Base-by-base conservation (phyloP, 2,113 vertebrate genomes). In the Xiphophorus maculatus region DNA sequence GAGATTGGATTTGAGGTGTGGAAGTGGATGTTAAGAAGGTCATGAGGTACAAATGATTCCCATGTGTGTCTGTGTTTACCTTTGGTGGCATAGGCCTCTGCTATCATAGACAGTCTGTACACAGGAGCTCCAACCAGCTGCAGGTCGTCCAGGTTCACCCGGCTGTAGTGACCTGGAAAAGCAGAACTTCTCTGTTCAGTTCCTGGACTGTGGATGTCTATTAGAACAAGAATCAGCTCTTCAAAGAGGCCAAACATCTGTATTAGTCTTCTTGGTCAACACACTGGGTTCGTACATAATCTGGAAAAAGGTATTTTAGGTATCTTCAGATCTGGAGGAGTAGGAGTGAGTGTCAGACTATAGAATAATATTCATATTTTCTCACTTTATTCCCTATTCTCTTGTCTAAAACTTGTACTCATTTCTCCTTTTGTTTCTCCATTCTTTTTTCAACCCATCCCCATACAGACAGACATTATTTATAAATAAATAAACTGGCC, bases 41-140 rank as follows among this genome's bases (percentile, higher is more conserved):
- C 10, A 22, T 3, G 19, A 62, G 60, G 66, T 44, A 76, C 37
- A 35, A 28, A 72, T 27, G 32, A 68, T 1, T 25, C 32, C 15
- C 22, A 54, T 0, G 68, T 66, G 66, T 32, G 42, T 63, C 19
- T n/a, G 33, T 40, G 65, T 28, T 4, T 86, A 98, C 98, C 98
- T 96, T 97, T 99, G 63, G 97, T 98, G 30, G 98, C 96, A 28
- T 95, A 97, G 0, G 97, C 97, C 88, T 99, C 98, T 0, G 98
- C 98, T 27, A 98, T 96, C 95, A 99, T 96, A 30, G 96, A 96
- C 62, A 99, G 83, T 71, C 96, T 94, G 79, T 98, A 99, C 0
- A 97, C 95, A 3, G 98, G 94, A 63, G 95, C 93, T 14, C 96
- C 96, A 7, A 87, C 91, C 77, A 99, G 94, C 51, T 96, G 96